Base-by-base conservation (phyloP, 2,888 invertebrate genomes). In the Stenichneumon culpator region DNA sequence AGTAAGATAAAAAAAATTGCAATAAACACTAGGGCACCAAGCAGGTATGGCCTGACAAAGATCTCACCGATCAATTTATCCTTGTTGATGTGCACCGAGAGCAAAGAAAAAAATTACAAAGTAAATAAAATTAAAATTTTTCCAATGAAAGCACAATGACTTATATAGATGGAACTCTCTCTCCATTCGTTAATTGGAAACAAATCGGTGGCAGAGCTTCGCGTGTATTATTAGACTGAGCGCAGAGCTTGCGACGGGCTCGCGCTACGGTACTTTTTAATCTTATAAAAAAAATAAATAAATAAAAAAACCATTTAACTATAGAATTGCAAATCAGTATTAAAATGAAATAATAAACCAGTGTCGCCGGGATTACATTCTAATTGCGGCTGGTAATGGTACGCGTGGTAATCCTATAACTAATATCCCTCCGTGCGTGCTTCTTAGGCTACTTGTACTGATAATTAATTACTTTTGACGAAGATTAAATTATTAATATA, bases 361-460 rank as follows among this genome's bases (percentile, higher is more conserved):
- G 74, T 77, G 60, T 85, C 22, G 22, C 57, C 80, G 82, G 80
- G 70, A 75, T 83, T 77, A 74, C 67, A 80, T 73, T 50, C 74
- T 79, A 65, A 82, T 83, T 78, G 80, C 77, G 73, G 68, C 78
- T 83, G 77, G 57, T 25, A 81, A 73, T 69, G 39, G 63, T 63
- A 65, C 72, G 32, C 74, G 78, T 73, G 70, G 72, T 73, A 81
- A 86, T 72, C 68, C 78, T 68, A 72, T 50, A 84, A 80, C 54
- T 77, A 75, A 82, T 84, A 28, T 75, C 72, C 79, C 77, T 81
- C 82, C 75, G 86, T 87, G 88, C 85, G 88, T 86, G 88, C 88
- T 88, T 88, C 83, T 80, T 88, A 88, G 88, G 88, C 87, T 85
- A 88, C 63, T 80, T 60, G 78, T 73, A 79, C 57, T 72, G 60